Evolutionary conservation across 2,888 invertebrate genomes (phyloP), one percentile per base, ranked within the genome.

Genomic region (Gibbula magus): DNA sequence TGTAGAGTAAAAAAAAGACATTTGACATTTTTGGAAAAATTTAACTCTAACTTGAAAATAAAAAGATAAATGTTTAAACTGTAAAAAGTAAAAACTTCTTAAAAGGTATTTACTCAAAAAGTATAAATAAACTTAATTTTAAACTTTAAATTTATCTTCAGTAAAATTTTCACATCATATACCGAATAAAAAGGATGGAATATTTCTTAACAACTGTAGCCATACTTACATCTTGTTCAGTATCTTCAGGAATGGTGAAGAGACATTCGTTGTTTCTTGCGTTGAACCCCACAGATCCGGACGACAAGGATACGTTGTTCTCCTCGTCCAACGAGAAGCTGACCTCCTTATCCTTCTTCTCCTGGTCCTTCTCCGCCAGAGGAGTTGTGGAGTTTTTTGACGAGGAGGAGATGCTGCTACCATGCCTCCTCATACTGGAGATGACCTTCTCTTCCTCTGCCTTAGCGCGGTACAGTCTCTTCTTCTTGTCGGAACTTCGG

Each of bases 281-380:
- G 10, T 51, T 51, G 45, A 39, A 25, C n/a, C 51, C 74, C 20
- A 74, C 39, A 25, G 45, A 39, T 39, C 45, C 39, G 8, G 74
- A 74, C 16, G 74, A 74, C 45, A 74, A 70, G 39, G 81, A 52
- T 20, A 78, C 67, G 56, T 84, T 82, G 76, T 80, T 81, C 39
- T 87, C 86, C 25, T 86, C 86, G 18, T 87, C 87, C 79, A 87
- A 56, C 0, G 86, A 87, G 70, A 86, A 86, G 75, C 87, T 87
- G 54, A 87, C 87, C 73, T 87, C 87, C 70, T 87, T 86, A 39
- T 84, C 84, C 66, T 85, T 86, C 66, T 83, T 84, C 45, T 82
- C 82, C 13, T 79, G 78, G n/a, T 75, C 78, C 29, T n/a, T 56
- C 56, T 75, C 73, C n/a, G 74, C 32, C 10, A 51, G 22, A 29